Evolutionary conservation across 2,888 invertebrate species (phyloP).

Genomic region (Arctia plantaginis): DNA sequence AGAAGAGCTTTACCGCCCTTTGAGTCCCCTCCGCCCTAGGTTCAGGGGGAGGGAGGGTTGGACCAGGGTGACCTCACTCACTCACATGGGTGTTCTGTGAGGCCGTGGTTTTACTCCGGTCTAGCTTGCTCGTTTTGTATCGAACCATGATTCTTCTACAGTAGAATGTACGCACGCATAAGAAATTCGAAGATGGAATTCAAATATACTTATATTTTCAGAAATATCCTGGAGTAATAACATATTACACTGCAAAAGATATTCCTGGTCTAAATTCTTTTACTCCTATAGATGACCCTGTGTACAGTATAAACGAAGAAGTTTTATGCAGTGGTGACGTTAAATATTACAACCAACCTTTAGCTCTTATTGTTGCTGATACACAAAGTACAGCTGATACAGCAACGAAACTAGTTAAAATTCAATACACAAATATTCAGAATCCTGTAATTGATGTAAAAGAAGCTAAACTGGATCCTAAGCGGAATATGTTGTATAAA

Average conservation of each 20-base stretch:
- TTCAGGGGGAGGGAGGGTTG: too few species aligned
- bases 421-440: conserved; percentile 78
- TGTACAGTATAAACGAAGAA: conserved; percentile 66
- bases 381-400: conserved; percentile 80
- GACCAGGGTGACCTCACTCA: too few species aligned
- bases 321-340: conserved; percentile 83
- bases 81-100: too few species aligned
- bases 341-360: conserved; percentile 88
- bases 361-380: conserved; percentile 88
- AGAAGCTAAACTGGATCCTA: conserved; percentile 55
- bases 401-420: conserved; percentile 84
- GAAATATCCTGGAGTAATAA: conserved; percentile 88
- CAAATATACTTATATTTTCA: conserved; percentile 57
- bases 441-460: conserved; percentile 63
- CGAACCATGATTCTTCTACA: neutral
- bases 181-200: too few species aligned
- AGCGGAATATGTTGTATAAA: conserved; percentile 45
- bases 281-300: conserved; percentile 55
- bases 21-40: too few species aligned
- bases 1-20: too few species aligned
- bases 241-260: conserved; percentile 88
- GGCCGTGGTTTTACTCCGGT: too few species aligned
- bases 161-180: neutral
- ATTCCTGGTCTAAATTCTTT: conserved; percentile 89
- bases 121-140: too few species aligned